phyloP scores from a whole-genome alignment of 2,113 vertebrate species.

The Pandion haliaetus region DNA sequence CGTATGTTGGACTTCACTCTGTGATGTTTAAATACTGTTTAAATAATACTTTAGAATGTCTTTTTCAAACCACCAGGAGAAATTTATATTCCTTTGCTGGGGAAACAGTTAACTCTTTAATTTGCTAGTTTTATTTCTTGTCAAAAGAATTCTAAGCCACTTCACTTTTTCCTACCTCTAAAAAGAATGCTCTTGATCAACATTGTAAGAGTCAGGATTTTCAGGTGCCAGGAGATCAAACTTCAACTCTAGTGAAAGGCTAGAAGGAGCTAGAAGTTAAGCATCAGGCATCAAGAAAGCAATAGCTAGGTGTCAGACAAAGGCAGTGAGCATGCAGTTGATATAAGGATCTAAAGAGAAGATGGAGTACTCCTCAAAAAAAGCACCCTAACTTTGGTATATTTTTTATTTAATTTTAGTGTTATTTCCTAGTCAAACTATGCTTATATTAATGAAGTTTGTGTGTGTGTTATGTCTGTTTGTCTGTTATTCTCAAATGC shows the following conservation, averaged over 20 bases:
- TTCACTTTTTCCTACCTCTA: background rate
- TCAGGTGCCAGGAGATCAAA: background rate
- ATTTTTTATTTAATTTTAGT: background rate
- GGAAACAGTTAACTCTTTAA: background rate
- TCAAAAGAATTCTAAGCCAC: background rate
- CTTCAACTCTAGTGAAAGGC: background rate
- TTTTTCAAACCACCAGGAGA: background rate
- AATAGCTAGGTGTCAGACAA: background rate
- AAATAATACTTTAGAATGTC: background rate
- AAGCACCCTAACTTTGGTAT: background rate
- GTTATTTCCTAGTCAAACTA: background rate
- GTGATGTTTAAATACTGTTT: background rate
- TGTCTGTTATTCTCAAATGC: background rate
- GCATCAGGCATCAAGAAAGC: background rate
- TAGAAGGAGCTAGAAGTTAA: background rate
- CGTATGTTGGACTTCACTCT: background rate
- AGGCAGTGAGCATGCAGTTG: background rate
- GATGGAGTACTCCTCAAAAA: background rate
- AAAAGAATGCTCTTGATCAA: background rate
- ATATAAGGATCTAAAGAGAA: background rate
- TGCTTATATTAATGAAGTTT: background rate
- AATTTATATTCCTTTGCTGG: background rate
- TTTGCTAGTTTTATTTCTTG: background rate
- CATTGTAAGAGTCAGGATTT: background rate
- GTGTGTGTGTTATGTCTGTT: background rate